A percentile compares a stretch with the other conserved stretches of the same genome.
Conservation (phyloP, 2,113 vertebrate genomes). For the Cephalopterus ornatus region DNA sequence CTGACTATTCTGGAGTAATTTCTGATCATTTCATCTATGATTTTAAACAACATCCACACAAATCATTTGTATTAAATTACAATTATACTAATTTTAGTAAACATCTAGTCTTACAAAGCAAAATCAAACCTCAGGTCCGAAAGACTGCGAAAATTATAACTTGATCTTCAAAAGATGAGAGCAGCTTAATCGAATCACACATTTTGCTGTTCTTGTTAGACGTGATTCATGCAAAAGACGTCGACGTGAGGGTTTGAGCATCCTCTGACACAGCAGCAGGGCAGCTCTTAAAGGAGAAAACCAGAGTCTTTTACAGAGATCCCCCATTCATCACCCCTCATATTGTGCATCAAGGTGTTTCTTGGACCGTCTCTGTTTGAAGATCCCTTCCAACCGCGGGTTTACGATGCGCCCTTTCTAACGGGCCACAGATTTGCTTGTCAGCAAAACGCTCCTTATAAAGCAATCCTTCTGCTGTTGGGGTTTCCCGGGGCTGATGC, state of each 20-base stretch:
- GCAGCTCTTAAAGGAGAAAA: background rate
- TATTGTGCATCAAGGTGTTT: fast-evolving
- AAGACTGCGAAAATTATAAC: background rate
- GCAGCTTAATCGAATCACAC: background rate
- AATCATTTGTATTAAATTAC: background rate
- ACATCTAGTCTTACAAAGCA: background rate
- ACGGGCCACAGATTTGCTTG: background rate
- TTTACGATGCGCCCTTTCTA: background rate
- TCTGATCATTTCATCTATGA: background rate
- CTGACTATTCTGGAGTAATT: fast-evolving
- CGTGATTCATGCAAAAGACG: background rate
- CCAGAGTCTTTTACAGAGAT: background rate
- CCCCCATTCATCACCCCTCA: fast-evolving
- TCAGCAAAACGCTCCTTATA: background rate
- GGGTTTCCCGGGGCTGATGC: background rate
- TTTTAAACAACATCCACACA: background rate
- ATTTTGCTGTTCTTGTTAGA: background rate
- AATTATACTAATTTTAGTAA: background rate
- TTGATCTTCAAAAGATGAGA: background rate
- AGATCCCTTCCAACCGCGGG: background rate
- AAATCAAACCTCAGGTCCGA: background rate
- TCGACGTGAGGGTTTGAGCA: background rate
- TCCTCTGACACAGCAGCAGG: background rate
- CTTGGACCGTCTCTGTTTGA: background rate
- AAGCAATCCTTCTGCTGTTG: background rate